Conservation (phyloP, 2,888 invertebrate genomes). For the Mantis religiosa region DNA sequence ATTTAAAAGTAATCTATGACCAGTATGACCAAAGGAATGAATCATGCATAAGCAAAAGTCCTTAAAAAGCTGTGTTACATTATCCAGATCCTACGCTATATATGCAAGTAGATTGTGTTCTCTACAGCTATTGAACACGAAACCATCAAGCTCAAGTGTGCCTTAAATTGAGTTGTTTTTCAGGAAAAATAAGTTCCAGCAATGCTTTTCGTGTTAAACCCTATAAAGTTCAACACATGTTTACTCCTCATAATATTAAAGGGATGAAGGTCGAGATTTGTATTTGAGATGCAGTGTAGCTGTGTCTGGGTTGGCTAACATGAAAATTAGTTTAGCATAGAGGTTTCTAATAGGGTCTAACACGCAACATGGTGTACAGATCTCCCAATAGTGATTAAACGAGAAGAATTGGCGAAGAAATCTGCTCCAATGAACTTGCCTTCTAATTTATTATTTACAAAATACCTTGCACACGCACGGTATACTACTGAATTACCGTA, state of each 20-base stretch:
- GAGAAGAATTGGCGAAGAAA: background rate
- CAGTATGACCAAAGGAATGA: too few species aligned
- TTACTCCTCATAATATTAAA: background rate
- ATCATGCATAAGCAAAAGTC: too few species aligned
- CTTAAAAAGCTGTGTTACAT: too few species aligned
- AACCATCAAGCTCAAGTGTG: background rate
- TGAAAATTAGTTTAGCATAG: background rate
- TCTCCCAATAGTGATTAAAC: background rate
- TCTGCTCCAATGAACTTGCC: background rate
- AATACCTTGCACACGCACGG: background rate
- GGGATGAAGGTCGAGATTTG: background rate
- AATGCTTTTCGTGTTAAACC: background rate
- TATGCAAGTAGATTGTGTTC: too few species aligned
- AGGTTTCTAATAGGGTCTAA: background rate
- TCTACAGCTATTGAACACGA: too few species aligned
- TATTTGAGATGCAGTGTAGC: background rate
- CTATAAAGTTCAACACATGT: background rate
- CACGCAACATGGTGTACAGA: background rate
- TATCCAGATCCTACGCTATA: too few species aligned
- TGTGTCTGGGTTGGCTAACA: background rate
- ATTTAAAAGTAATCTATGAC: too few species aligned
- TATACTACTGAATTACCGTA: background rate
- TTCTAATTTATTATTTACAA: conserved; percentile 10
- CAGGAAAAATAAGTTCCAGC: background rate
- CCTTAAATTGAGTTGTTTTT: background rate